A percentile compares a stretch with the other conserved stretches of the same genome.
Evolutionary conservation across 2,797 vertebrate species (phyloP).

Genomic region (Pantherophis vulpinus): DNA sequence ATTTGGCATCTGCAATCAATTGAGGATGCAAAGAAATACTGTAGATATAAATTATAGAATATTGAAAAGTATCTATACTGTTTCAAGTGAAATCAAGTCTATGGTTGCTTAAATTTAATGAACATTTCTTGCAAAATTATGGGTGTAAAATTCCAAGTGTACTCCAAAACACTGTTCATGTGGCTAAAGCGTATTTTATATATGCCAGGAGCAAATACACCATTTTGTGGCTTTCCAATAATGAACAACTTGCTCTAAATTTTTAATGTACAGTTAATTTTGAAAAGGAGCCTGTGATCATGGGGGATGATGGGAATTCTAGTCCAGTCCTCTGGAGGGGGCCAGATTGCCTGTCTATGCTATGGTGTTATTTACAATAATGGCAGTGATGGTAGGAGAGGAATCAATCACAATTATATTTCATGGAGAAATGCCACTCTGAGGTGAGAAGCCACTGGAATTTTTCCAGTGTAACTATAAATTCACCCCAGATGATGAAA

Average conservation of each 20-base stretch:
- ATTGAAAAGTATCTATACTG: conserved; percentile 1
- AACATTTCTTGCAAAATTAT: not conserved
- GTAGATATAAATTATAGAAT: conserved; percentile 35
- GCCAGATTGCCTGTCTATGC: not conserved
- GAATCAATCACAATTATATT: not conserved
- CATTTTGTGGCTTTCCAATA: not conserved
- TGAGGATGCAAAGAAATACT: conserved; percentile 25
- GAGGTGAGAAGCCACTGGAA: not conserved
- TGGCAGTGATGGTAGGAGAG: not conserved
- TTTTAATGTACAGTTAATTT: not conserved
- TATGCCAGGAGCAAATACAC: not conserved
- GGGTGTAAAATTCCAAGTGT: conserved; percentile 9
- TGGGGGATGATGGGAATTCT: not conserved
- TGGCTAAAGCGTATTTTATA: not conserved
- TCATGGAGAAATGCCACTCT: not conserved
- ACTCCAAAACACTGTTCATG: not conserved
- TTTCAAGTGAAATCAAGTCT: not conserved
- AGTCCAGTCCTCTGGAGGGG: not conserved
- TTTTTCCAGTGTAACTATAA: not conserved
- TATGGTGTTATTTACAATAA: not conserved
- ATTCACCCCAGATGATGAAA: not conserved
- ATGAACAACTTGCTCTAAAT: not conserved
- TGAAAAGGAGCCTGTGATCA: not conserved
- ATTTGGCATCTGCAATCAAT: conserved; percentile 40
- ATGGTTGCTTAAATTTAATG: not conserved